A percentile compares a stretch with the other conserved stretches of the same genome.
These are phyloP conservation scores for Odocoileus virginianus DNA, from an alignment of 2,113 vertebrate genomes.

Conservation along the genomic window DNA sequence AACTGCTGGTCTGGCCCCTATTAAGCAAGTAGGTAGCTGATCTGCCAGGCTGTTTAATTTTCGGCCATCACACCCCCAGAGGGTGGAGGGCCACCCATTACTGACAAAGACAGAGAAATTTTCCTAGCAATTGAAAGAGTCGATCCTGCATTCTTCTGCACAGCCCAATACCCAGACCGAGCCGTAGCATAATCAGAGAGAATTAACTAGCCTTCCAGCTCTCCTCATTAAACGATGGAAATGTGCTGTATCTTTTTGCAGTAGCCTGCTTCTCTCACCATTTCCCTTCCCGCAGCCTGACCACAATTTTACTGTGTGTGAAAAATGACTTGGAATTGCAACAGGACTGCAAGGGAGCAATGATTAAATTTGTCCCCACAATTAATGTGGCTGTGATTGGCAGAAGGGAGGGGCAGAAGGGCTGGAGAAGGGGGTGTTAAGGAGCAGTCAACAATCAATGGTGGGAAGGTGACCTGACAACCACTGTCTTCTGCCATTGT, in stretches of 20 bases:
- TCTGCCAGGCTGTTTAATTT: background rate
- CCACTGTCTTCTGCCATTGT: constrained; percentile 63
- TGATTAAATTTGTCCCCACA: constrained; percentile 71
- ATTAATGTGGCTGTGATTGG: constrained; percentile 73
- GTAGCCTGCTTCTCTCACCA: background rate
- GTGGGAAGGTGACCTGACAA: constrained; percentile 79
- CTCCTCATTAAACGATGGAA: background rate
- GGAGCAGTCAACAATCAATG: constrained; percentile 79
- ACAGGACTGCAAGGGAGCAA: constrained; percentile 33
- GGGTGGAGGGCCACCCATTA: background rate
- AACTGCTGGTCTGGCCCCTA: background rate
- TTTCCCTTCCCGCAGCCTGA: background rate
- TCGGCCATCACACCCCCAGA: background rate
- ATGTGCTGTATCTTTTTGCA: background rate
- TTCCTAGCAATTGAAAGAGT: background rate
- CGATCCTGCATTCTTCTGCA: background rate
- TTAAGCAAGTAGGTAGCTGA: background rate
- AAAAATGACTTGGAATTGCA: constrained; percentile 58
- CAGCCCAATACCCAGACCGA: background rate
- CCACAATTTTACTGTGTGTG: constrained; percentile 34
- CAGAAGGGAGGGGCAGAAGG: constrained; percentile 46
- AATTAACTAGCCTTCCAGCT: background rate
- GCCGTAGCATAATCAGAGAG: background rate
- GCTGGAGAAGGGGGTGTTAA: background rate
- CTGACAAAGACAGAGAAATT: background rate